phyloP scores from a whole-genome alignment of 2,888 invertebrate genomes.

The Oscheius sp. region DNA sequence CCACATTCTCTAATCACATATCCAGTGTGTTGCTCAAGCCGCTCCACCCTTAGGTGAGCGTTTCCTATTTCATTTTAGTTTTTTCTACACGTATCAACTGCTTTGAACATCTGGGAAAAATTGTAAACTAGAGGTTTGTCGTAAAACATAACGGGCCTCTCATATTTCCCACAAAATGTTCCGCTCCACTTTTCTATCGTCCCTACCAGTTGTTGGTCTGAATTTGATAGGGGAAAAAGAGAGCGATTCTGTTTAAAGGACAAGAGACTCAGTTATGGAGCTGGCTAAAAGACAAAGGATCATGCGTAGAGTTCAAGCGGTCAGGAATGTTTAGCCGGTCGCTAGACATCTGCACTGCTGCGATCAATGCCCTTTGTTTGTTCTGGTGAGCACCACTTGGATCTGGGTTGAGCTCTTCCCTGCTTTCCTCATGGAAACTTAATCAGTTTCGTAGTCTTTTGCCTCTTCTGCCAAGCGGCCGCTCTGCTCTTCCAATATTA shows the following conservation, averaged over 20 bases:
- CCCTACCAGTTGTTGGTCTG: too few relatives aligned
- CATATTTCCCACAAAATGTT: conserved; percentile 18
- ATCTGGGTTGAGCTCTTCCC: conserved; percentile 21
- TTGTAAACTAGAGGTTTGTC: conserved; percentile 17
- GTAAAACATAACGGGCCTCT: conserved; percentile 27
- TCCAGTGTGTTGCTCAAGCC: conserved; percentile 9
- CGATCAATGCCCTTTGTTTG: conserved; percentile 37
- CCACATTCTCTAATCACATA: conserved; percentile 21
- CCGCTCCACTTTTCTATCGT: background rate
- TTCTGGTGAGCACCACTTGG: conserved; percentile 38
- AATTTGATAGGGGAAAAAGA: too few relatives aligned
- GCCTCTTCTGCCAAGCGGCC: background rate
- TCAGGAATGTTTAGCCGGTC: conserved; percentile 31
- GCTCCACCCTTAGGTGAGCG: too few relatives aligned
- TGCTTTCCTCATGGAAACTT: conserved; percentile 14
- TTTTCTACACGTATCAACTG: conserved; percentile 5
- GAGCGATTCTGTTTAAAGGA: too few relatives aligned
- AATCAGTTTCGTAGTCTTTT: background rate
- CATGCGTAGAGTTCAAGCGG: conserved; percentile 12
- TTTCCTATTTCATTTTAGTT: background rate
- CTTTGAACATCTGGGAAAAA: conserved; percentile 16
- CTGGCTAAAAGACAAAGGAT: too few relatives aligned
- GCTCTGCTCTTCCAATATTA: background rate
- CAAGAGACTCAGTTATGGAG: too few relatives aligned
- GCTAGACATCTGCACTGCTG: conserved; percentile 34